These are phyloP conservation scores for Oryzias woworae DNA, from an alignment of 2,113 vertebrate genomes.

Conservation along the genomic window DNA sequence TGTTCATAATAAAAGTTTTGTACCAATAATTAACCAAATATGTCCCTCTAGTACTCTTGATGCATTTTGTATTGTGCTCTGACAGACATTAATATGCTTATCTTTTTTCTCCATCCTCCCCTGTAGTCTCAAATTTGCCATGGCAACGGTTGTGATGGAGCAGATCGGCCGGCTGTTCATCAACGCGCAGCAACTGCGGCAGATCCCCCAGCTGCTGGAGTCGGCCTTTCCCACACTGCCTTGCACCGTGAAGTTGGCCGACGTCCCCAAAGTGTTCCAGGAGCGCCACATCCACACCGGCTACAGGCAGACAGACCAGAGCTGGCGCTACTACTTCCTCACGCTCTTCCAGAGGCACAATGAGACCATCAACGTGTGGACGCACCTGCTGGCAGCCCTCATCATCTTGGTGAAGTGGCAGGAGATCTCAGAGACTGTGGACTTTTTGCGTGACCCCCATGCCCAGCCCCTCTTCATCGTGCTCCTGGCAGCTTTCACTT, in stretches of 20 bases:
- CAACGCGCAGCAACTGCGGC: constrained; percentile 77
- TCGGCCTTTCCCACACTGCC: constrained; percentile 78
- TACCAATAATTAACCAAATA: too few species aligned
- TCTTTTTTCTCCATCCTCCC: constrained; percentile 11
- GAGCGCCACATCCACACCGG: constrained; percentile 89
- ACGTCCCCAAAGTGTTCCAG: constrained; percentile 89
- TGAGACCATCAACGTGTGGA: constrained; percentile 92
- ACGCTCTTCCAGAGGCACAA: constrained; percentile 95
- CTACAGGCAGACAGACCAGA: constrained; percentile 85
- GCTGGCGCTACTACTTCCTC: constrained; percentile 91
- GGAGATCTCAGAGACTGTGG: constrained; percentile 80
- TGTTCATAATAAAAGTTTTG: too few species aligned
- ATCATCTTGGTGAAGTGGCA: constrained; percentile 85
- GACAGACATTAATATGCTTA: constrained; percentile 29
- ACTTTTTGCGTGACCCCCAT: constrained; percentile 87
- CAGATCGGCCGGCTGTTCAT: constrained; percentile 87
- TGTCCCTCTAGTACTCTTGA: too few species aligned
- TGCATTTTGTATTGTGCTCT: not conserved
- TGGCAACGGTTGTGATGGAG: constrained; percentile 85
- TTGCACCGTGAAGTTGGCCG: constrained; percentile 82
- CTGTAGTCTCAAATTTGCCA: constrained; percentile 62
- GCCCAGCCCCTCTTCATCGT: constrained; percentile 90
- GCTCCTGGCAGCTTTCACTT: constrained; percentile 83
- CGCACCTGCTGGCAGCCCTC: constrained; percentile 86
- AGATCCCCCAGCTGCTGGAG: constrained; percentile 80